phyloP scores from a whole-genome alignment of 2,113 vertebrate genomes.

The Sarotherodon lohbergeri region DNA sequence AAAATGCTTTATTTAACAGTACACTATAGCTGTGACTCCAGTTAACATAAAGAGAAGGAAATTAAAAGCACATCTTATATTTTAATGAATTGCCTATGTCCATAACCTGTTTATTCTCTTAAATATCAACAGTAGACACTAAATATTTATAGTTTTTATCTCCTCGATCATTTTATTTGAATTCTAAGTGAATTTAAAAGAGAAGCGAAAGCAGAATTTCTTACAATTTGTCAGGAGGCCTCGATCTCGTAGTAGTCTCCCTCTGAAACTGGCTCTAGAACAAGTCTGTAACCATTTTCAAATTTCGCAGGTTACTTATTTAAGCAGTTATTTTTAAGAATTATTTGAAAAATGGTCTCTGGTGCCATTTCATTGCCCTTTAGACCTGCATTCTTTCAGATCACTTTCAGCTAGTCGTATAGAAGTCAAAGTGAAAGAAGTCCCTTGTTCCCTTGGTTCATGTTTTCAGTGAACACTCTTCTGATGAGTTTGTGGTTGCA shows the following conservation, averaged over 20 bases:
- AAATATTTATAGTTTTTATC: background rate
- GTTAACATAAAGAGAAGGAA: background rate
- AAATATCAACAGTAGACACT: background rate
- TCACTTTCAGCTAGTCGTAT: background rate
- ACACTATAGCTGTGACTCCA: background rate
- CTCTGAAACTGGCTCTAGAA: background rate
- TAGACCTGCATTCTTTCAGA: background rate
- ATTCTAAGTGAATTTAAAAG: background rate
- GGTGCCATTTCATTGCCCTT: background rate
- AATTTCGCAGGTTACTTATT: background rate
- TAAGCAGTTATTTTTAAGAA: background rate
- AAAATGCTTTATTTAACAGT: background rate
- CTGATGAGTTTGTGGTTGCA: background rate
- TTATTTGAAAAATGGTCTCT: background rate
- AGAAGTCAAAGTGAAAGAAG: background rate
- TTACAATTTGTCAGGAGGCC: background rate
- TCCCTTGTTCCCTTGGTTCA: background rate
- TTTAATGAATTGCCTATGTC: background rate
- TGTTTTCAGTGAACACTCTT: background rate
- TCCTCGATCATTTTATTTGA: background rate
- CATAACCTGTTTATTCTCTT: background rate
- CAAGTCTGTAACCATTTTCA: background rate
- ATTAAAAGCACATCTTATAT: background rate
- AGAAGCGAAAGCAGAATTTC: background rate
- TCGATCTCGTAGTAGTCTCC: background rate